These are phyloP conservation scores for Steatocranus sp. DNA, from an alignment of 2,797 vertebrate genomes.

Conservation along the genomic window DNA sequence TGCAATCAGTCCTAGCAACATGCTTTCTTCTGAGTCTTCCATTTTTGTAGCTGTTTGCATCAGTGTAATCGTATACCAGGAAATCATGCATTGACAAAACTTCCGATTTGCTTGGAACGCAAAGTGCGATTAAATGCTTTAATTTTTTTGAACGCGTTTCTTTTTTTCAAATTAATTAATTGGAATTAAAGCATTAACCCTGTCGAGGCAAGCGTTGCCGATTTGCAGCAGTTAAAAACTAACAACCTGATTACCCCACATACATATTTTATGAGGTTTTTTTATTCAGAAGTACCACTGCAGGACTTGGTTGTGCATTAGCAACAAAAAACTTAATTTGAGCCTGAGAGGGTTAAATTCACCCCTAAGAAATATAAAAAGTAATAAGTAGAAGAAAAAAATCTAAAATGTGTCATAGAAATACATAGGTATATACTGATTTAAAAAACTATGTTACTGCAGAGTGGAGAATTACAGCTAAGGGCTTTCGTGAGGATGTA, in stretches of 20 bases:
- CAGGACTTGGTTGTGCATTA: too few relatives aligned
- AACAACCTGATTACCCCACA: too few relatives aligned
- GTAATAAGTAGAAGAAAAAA: neutral
- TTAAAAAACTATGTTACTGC: neutral
- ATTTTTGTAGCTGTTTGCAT: neutral
- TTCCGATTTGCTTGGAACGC: neutral
- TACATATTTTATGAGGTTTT: too few relatives aligned
- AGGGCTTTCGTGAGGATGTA: neutral
- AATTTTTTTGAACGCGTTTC: accelerated
- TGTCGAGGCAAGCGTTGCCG: too few relatives aligned
- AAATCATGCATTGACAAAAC: neutral
- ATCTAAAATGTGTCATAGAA: neutral
- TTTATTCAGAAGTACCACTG: too few relatives aligned
- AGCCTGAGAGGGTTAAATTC: too few relatives aligned
- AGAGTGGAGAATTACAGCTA: neutral
- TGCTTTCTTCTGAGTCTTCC: neutral
- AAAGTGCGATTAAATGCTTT: neutral
- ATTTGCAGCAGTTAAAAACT: too few relatives aligned
- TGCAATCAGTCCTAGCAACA: neutral
- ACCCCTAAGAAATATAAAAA: neutral
- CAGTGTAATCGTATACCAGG: neutral
- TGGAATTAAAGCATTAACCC: neutral
- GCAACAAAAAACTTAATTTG: too few relatives aligned
- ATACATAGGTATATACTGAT: neutral
- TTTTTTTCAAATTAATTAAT: neutral